Evolutionary conservation across 1,140 invertebrate species (phyloP).

Genomic region (Pogonomyrmex californicus): DNA sequence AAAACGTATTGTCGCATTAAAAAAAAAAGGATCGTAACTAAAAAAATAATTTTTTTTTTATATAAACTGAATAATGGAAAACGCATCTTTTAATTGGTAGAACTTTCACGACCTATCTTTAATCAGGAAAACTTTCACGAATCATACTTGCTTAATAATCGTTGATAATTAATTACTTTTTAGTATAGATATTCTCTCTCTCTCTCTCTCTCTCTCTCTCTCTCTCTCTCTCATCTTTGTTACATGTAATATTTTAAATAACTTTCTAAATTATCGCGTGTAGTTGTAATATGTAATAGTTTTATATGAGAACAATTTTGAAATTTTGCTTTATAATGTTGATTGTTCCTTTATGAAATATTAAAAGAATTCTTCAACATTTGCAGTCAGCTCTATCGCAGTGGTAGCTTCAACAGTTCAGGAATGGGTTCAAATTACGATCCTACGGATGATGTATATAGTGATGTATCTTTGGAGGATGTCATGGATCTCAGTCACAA

Average conservation of each 20-base stretch:
- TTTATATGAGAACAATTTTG: background rate
- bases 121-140: slow-evolving; percentile 19
- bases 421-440: slow-evolving; percentile 95
- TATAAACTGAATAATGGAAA: background rate
- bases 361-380: slow-evolving; percentile 72
- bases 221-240: background rate
- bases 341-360: slow-evolving; percentile 19
- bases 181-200: background rate
- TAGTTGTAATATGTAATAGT: background rate
- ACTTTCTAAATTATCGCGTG: background rate
- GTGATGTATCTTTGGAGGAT: slow-evolving; percentile 95
- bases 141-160: slow-evolving; percentile 7
- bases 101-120: slow-evolving; percentile 21
- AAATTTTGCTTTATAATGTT: background rate
- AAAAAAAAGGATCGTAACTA: background rate
- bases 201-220: no score
- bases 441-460: slow-evolving; percentile 96
- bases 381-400: slow-evolving; percentile 95
- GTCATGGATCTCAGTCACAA: slow-evolving; percentile 96
- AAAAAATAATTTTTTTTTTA: slow-evolving; percentile 12
- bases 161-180: background rate
- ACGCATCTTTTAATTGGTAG: background rate
- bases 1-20: background rate
- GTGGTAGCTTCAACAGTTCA: slow-evolving; percentile 96
- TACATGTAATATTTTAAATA: background rate